Evolutionary conservation across 23 tunicate species (phyloP), one percentile per base, ranked within the genome.

Genomic region (Ciona savignyi): DNA sequence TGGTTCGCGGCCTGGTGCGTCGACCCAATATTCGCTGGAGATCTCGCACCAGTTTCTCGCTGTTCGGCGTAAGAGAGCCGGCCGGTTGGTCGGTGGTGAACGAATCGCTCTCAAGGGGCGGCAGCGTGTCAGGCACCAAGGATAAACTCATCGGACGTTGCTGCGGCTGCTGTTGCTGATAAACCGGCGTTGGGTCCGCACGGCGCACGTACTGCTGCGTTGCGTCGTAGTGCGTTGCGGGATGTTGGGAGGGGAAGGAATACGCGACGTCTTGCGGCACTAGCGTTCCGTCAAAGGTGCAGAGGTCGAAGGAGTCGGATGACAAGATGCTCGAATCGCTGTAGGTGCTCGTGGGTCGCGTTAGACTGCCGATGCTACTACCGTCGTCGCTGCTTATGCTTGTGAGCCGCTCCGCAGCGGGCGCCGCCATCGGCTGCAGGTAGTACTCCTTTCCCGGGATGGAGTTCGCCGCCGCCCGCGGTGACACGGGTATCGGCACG

Each of bases 261-360:
- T 29, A 4, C 4, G 23, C 48, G 32, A 25, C 23, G 2, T 32
- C 63, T n/a, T 51, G 33, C 20, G 75, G 68, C 2, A 28, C 51
- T 51, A 70, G 4, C 0, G 77, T 31, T 23, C 63, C 30, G 4
- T 77, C 75, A 29, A 81, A 87, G 26, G 70, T 71, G 82, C 94
- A 87, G 35, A 87, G 66, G 28, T 87, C 83, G 30, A 87, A 87
- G 29, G 94, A 87, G 33, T 86, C 93, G 29, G 86, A 70, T 0
- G 94, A 87, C 70, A 87, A 62, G 49, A 87, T 87, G 72, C 86
- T 80, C 25, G 86, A 80, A 35, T 87, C 94, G 35, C 86, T 80
- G 82, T 81, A 87, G 34, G 94, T 80, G 51, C 82, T 75, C 42
- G 70, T 73, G 4, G 94, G 94, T 3, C 94, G 74, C 2, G 83